Base-by-base conservation (phyloP, 2,888 invertebrate species). In the Agrenia bidenticulata region DNA sequence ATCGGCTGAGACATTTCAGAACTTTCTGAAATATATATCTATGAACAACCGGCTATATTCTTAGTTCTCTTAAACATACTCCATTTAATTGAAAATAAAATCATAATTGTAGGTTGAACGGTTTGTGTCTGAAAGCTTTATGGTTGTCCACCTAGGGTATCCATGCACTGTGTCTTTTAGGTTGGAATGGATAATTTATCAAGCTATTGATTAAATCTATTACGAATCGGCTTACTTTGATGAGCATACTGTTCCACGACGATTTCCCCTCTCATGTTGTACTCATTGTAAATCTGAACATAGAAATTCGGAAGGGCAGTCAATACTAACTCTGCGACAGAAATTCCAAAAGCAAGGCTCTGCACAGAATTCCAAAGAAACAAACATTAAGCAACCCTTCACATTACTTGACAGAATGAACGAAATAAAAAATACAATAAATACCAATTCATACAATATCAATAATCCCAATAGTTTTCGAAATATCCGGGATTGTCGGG, bases 201-300 rank as follows among this genome's bases (percentile, higher is more conserved):
- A n/a, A n/a, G n/a, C n/a, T n/a, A n/a, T n/a, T n/a, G n/a, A n/a
- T n/a, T n/a, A n/a, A n/a, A n/a, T n/a, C n/a, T n/a, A n/a, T n/a
- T n/a, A 57, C 21, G 23, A 41, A 7, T 17, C 11, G 15, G 19
- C 24, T 5, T 53, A 61, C 61, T 24, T 61, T 61, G 26, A 53
- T 61, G 61, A 5, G 21, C 19, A n/a, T n/a, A 26, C 21, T 51
- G 39, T 39, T 39, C 17, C n/a, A 23, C n/a, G 24, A 61, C 32
- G 37, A 53, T 21, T 53, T 61, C 61, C 17, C 53, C 39, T 39
- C 39, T 61, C 61, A 61, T 61, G 50, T 61, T 61, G 26, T 61
- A 61, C 23, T 51, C 37, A 39, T 61, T 61, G 23, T 61, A 61
- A 19, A 61, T 19, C 7, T 26, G 23, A 32, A 45, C 53, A 41